Conservation (phyloP, 2,888 invertebrate genomes). For the Acanthosoma haemorrhoidale region DNA sequence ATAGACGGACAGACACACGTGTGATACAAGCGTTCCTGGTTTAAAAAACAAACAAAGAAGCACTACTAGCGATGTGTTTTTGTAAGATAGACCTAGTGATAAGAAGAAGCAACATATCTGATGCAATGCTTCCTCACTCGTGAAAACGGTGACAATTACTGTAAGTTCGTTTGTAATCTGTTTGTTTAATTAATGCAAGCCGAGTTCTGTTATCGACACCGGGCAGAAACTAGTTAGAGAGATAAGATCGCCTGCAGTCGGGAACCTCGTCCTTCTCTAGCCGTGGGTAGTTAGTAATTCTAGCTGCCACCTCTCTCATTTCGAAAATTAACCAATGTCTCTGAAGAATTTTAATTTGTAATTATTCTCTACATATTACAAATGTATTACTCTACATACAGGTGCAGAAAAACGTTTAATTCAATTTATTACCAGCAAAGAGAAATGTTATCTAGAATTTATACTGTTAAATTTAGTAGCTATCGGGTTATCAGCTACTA, state of each 20-base stretch:
- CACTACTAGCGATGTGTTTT: too few species aligned
- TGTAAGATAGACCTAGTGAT: too few species aligned
- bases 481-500: too few species aligned
- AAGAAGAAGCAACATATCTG: background rate
- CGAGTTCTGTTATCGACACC: constrained; percentile 1
- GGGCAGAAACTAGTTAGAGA: background rate
- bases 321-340: background rate
- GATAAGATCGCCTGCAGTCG: background rate
- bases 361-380: too few species aligned
- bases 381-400: too few species aligned
- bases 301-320: background rate
- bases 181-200: constrained; percentile 2
- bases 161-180: background rate
- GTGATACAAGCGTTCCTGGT: too few species aligned
- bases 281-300: background rate
- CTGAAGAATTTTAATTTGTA: background rate
- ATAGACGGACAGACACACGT: too few species aligned
- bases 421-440: too few species aligned
- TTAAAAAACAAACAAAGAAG: too few species aligned
- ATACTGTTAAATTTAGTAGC: too few species aligned
- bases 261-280: background rate
- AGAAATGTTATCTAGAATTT: too few species aligned
- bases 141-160: background rate
- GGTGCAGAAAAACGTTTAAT: too few species aligned
- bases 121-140: background rate